A percentile compares a stretch with the other conserved stretches of the same genome.
phyloP scores from a whole-genome alignment of 2,113 vertebrate species.

The Morone saxatilis region DNA sequence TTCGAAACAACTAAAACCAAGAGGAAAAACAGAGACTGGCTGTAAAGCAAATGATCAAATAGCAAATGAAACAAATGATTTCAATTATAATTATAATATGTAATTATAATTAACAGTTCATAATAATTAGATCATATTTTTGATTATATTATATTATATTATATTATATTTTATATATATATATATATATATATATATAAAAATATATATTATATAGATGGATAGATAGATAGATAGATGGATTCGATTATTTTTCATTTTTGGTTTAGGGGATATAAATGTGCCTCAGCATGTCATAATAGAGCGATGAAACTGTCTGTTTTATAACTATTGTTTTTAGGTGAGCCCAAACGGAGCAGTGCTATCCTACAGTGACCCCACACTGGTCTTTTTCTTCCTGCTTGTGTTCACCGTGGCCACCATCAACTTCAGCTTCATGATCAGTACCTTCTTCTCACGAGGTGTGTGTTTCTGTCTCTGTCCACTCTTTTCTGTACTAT shows the following conservation, averaged over 20 bases:
- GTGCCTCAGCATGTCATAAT: neutral
- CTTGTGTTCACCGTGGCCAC: conserved; percentile 89
- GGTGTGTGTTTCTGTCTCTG: conserved; percentile 73
- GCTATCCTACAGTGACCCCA: conserved; percentile 92
- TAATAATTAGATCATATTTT: too few relatives aligned
- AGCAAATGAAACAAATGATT: too few relatives aligned
- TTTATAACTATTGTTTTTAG: conserved; percentile 73
- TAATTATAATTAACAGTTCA: too few relatives aligned
- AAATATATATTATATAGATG: too few relatives aligned
- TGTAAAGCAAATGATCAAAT: too few relatives aligned
- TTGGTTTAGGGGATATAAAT: neutral
- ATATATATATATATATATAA: too few relatives aligned
- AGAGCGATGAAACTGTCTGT: neutral
- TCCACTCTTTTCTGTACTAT: neutral
- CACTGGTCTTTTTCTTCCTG: conserved; percentile 92
- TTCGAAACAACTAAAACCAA: too few relatives aligned
- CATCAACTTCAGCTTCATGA: conserved; percentile 98
- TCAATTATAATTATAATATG: too few relatives aligned
- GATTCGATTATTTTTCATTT: neutral
- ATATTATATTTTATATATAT: too few relatives aligned
- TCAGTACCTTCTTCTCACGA: conserved; percentile 97
- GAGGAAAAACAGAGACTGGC: too few relatives aligned
- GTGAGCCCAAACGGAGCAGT: conserved; percentile 92
- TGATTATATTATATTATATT: too few relatives aligned
- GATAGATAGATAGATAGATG: too few relatives aligned